Conservation (phyloP, 2,113 vertebrate species). For the Spea bombifrons region DNA sequence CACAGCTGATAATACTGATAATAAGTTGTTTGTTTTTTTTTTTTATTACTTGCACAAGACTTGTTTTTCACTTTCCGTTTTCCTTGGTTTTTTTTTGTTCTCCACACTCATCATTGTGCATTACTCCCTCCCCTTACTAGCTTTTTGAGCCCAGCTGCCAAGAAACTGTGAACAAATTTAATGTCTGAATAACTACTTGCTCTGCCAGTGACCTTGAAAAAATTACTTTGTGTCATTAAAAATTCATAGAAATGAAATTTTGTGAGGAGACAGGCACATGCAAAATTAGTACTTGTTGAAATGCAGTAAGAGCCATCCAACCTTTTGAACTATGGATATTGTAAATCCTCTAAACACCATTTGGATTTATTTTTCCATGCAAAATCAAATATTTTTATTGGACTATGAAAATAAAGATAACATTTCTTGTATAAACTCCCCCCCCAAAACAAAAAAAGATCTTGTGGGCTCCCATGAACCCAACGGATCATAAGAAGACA, state of each 20-base stretch:
- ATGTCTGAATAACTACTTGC: slow-evolving; percentile 71
- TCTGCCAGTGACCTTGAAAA: slow-evolving; percentile 73
- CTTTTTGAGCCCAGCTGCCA: slow-evolving; percentile 65
- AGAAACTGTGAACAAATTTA: slow-evolving; percentile 73
- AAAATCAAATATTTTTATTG: slow-evolving; percentile 51
- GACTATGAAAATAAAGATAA: slow-evolving; percentile 40
- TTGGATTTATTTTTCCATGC: slow-evolving; percentile 53
- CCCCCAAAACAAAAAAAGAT: no score
- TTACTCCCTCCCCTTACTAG: slow-evolving; percentile 53
- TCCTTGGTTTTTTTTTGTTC: slow-evolving; percentile 49
- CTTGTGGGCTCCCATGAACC: no score
- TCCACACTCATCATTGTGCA: slow-evolving; percentile 44
- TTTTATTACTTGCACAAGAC: slow-evolving; percentile 31
- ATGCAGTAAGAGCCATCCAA: slow-evolving; percentile 57
- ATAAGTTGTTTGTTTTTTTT: no score
- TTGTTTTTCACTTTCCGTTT: slow-evolving; percentile 37
- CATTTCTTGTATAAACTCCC: no score
- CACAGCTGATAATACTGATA: no score
- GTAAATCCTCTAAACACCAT: slow-evolving; percentile 57
- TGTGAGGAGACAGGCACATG: slow-evolving; percentile 64
- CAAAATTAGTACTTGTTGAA: slow-evolving; percentile 67
- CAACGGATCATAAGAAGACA: no score
- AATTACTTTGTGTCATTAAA: slow-evolving; percentile 73
- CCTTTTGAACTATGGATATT: slow-evolving; percentile 56
- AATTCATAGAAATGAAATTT: slow-evolving; percentile 73